Evolutionary conservation across 2,888 invertebrate genomes (phyloP).

Genomic region (Cistogaster globosa): DNA sequence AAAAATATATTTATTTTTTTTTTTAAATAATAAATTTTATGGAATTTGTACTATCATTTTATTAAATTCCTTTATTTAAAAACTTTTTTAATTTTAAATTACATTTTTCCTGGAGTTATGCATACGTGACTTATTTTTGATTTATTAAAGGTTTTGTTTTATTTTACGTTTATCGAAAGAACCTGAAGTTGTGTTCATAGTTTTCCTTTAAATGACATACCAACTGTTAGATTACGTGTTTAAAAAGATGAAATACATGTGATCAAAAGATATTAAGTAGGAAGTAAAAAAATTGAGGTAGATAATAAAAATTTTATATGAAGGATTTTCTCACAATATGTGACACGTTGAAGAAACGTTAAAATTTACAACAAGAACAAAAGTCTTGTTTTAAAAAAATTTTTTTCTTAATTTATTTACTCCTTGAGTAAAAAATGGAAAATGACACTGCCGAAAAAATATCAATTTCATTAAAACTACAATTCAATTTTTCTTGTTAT

Average conservation of each 20-base stretch:
- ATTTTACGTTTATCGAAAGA: neutral
- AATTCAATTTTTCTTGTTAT: conserved; percentile 41
- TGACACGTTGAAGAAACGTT: no score
- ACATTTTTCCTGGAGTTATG: conserved; percentile 41
- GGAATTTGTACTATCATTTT: neutral
- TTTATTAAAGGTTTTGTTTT: conserved; percentile 48
- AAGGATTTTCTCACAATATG: no score
- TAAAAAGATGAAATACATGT: neutral
- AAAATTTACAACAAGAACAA: no score
- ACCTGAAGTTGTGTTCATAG: conserved; percentile 1
- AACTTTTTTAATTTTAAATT: conserved; percentile 22
- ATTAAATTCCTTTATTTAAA: neutral
- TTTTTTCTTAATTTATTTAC: neutral
- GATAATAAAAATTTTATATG: no score
- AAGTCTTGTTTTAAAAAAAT: no score
- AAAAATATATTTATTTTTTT: neutral
- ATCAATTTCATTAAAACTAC: conserved; percentile 19
- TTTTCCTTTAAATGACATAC: conserved; percentile 8
- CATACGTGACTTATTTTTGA: conserved; percentile 65
- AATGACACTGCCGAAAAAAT: conserved; percentile 29
- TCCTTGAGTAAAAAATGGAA: neutral
- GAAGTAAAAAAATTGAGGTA: no score
- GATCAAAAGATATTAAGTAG: no score
- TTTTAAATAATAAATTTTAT: neutral
- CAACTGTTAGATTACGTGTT: conserved; percentile 27